Conservation (phyloP, 1,140 invertebrate species). For the Oedothorax gibbosus region DNA sequence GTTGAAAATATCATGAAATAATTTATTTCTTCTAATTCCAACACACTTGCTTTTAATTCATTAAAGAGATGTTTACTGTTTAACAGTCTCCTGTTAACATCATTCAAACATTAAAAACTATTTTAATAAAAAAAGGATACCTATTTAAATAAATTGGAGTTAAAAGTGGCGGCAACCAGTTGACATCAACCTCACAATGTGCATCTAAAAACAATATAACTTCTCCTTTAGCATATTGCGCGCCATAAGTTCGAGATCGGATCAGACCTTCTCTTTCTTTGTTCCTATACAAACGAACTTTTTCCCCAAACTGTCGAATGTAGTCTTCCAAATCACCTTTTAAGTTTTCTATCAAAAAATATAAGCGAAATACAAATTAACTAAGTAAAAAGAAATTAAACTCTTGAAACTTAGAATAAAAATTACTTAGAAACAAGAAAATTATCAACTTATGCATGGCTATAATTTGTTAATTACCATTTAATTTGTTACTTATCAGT, state of each 20-base stretch:
- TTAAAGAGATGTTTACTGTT: too few species aligned
- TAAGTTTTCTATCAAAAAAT: conserved; percentile 78
- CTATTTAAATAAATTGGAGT: conserved; percentile 91
- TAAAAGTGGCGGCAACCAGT: conserved; percentile 96
- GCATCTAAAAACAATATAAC: conserved; percentile 98
- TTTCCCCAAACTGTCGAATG: conserved; percentile 82
- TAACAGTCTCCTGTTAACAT: too few species aligned
- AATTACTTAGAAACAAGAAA: background rate
- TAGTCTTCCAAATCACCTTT: conserved; percentile 90
- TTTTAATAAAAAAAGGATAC: conserved; percentile 66
- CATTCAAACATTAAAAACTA: too few species aligned
- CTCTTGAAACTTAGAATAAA: background rate
- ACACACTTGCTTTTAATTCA: too few species aligned
- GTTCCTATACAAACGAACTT: conserved; percentile 90
- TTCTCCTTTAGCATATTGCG: conserved; percentile 92
- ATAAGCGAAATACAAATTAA: background rate
- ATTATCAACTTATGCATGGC: too few species aligned
- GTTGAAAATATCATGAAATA: too few species aligned
- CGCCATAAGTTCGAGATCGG: conserved; percentile 89
- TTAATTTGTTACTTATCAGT: background rate
- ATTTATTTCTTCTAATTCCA: too few species aligned
- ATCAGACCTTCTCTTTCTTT: conserved; percentile 90
- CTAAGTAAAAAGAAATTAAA: background rate
- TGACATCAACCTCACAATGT: conserved; percentile 85
- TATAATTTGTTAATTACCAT: too few species aligned